A percentile compares a stretch with the other conserved stretches of the same genome.
phyloP scores from a whole-genome alignment of 2,113 vertebrate species.

The Neoarius graeffei region DNA sequence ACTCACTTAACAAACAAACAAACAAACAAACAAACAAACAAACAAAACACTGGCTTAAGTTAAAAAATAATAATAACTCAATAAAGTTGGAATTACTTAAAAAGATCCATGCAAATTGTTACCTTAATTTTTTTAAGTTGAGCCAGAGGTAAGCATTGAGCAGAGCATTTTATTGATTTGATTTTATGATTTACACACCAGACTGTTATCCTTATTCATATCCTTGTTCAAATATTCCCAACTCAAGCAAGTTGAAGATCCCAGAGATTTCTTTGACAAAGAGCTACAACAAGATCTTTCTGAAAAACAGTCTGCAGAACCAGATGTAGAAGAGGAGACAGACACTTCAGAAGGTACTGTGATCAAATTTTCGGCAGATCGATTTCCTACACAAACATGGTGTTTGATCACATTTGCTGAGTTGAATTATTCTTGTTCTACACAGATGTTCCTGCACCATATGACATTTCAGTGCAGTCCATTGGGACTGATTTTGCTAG shows the following conservation, averaged over 20 bases:
- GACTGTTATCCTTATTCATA: too few species aligned
- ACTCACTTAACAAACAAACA: too few species aligned
- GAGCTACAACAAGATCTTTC: neutral
- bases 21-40: too few species aligned
- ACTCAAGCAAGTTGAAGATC: conserved; percentile 1
- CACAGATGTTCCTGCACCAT: conserved; percentile 49
- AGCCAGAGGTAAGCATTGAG: too few species aligned
- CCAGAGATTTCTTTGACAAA: neutral
- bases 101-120: too few species aligned
- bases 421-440: neutral
- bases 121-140: too few species aligned
- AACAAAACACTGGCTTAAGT: too few species aligned
- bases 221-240: neutral
- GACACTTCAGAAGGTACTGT: neutral
- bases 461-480: conserved; percentile 35
- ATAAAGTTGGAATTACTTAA: too few species aligned
- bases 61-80: too few species aligned
- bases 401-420: neutral
- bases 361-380: neutral
- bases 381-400: neutral
- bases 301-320: neutral
- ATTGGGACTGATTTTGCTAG: conserved; percentile 38
- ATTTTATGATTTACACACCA: too few species aligned
- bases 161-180: too few species aligned
- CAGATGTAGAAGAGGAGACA: neutral